A percentile compares a stretch with the other conserved stretches of the same genome.
Evolutionary conservation across 2,888 invertebrate species (phyloP).

Genomic region (Slavum lentiscoides): DNA sequence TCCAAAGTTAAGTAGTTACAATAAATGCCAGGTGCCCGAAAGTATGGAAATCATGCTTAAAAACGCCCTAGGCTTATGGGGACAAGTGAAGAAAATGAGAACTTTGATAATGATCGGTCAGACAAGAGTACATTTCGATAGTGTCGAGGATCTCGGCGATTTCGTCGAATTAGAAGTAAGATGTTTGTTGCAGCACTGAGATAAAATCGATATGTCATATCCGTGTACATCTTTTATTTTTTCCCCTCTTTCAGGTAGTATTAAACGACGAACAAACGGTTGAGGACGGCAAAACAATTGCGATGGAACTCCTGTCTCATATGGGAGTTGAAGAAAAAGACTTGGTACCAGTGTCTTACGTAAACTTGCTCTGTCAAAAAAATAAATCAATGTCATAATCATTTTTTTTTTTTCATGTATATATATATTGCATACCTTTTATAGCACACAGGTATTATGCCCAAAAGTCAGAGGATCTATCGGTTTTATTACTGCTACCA

Average conservation of each 20-base stretch:
- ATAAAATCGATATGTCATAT: background rate
- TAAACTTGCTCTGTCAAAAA: conserved; percentile 66
- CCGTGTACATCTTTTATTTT: conserved; percentile 7
- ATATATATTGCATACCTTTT: background rate
- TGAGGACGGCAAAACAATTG: conserved; percentile 73
- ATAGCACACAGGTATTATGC: background rate
- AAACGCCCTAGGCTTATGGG: conserved; percentile 71
- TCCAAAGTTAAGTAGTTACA: conserved; percentile 78
- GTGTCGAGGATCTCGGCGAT: conserved; percentile 76
- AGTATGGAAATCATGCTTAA: conserved; percentile 65
- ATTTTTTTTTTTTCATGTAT: background rate
- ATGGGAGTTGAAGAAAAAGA: conserved; percentile 68
- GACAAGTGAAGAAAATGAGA: conserved; percentile 76
- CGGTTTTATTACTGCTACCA: conserved; percentile 45
- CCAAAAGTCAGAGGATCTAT: conserved; percentile 47
- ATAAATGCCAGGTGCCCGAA: conserved; percentile 66
- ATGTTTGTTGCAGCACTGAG: background rate
- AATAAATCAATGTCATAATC: background rate
- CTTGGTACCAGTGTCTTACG: conserved; percentile 75
- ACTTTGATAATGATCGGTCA: conserved; percentile 77
- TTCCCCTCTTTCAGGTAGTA: conserved; percentile 64
- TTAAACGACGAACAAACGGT: conserved; percentile 69
- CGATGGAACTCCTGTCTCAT: conserved; percentile 69
- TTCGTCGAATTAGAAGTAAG: conserved; percentile 84
- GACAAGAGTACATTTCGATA: conserved; percentile 86